These are phyloP conservation scores for Centrocercus urophasianus DNA, from an alignment of 2,113 vertebrate genomes.

Conservation along the genomic window DNA sequence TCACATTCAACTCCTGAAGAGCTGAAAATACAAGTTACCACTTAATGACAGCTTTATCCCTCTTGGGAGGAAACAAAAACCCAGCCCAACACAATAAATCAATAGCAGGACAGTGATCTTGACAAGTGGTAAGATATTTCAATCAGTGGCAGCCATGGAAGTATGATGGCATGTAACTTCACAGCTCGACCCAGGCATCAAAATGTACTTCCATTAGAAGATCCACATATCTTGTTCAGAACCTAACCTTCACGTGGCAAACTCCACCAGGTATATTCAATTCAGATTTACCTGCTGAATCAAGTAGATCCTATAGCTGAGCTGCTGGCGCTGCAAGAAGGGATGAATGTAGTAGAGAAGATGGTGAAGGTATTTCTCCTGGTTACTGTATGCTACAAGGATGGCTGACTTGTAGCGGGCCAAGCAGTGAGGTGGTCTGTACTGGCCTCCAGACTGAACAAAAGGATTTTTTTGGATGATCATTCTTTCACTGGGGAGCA, in stretches of 20 bases:
- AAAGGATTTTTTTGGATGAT: slow-evolving; percentile 73
- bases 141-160: neutral
- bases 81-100: neutral
- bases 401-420: slow-evolving; percentile 74
- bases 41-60: neutral
- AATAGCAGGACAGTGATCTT: neutral
- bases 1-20: neutral
- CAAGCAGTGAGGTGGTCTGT: slow-evolving; percentile 74
- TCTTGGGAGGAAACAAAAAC: neutral
- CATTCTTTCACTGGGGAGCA: slow-evolving; percentile 57
- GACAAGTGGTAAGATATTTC: neutral
- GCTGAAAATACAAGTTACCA: neutral
- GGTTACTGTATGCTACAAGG: slow-evolving; percentile 74
- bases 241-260: neutral
- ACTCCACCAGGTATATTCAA: neutral
- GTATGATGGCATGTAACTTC: neutral
- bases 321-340: slow-evolving; percentile 80
- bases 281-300: slow-evolving; percentile 76
- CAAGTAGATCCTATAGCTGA: slow-evolving; percentile 75
- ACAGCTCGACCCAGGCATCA: neutral
- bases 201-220: neutral
- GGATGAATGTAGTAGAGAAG: slow-evolving; percentile 79
- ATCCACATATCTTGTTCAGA: neutral
- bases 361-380: slow-evolving; percentile 64
- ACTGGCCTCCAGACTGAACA: slow-evolving; percentile 68